These are phyloP conservation scores for Genyomyrus donnyi DNA, from an alignment of 2,113 vertebrate species.

Conservation along the genomic window DNA sequence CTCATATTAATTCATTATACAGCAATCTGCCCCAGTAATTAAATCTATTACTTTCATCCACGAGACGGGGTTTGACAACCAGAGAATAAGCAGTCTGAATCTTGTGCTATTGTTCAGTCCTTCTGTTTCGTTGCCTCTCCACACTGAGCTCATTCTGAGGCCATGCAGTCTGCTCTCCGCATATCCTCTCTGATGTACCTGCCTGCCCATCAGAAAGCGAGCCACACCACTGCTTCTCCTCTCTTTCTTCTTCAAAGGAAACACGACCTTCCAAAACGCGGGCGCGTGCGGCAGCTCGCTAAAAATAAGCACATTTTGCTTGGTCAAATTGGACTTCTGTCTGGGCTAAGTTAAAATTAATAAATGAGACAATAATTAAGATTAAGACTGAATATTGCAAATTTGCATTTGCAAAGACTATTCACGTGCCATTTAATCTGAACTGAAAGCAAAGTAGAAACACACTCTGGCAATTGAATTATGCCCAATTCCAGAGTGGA, in stretches of 20 bases:
- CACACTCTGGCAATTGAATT: not conserved
- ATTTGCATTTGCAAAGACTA: not conserved
- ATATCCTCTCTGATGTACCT: conserved; percentile 54
- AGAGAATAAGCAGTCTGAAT: conserved; percentile 53
- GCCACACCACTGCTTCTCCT: conserved; percentile 34
- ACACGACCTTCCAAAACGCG: conserved; percentile 42
- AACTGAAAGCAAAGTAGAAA: not conserved
- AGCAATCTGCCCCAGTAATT: conserved; percentile 53
- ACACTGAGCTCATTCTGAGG: conserved; percentile 35
- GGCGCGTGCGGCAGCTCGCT: conserved; percentile 34
- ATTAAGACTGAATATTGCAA: no score
- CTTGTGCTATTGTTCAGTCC: conserved; percentile 49
- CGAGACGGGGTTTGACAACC: conserved; percentile 46
- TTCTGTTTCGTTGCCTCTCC: conserved; percentile 38
- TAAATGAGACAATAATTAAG: conserved; percentile 9
- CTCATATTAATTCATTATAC: conserved; percentile 36
- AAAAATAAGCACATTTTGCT: conserved; percentile 45
- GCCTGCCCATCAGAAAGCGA: conserved; percentile 44
- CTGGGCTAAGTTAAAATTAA: not conserved
- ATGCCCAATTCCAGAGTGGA: not conserved
- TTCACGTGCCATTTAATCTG: not conserved
- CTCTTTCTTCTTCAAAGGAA: conserved; percentile 51
- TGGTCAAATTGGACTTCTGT: conserved; percentile 41
- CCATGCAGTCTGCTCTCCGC: conserved; percentile 51
- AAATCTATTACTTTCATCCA: conserved; percentile 43